Base-by-base conservation (phyloP, 2,888 invertebrate genomes). In the Aphodius granarius region DNA sequence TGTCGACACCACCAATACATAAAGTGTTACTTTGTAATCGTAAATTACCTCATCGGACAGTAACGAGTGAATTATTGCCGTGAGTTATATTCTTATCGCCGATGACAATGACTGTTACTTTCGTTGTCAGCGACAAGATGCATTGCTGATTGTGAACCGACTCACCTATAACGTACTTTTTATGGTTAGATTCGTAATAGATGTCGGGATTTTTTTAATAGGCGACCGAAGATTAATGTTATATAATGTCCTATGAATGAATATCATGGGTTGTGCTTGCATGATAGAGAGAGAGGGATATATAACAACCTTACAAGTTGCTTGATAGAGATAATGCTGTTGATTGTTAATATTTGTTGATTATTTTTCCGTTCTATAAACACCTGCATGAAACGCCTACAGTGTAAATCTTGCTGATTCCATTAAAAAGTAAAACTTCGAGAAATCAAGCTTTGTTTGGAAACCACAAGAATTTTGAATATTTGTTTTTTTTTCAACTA, bases 111-210 rank as follows among this genome's bases (percentile, higher is more conserved):
- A 68, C n/a, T 20, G 21, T 68, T 68, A 68, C 21, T 22, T 68
- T 22, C 68, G 68, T 68, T 68, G 68, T 68, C 68, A 68, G 68
- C 68, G 68, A 21, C 68, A 22, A 68, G 68, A 68, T 68, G 68
- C 68, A 68, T 68, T 22, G 68, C 68, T 43, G 43, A 43, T 43
- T 43, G 43, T 43, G 43, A 43, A 0, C 43, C 43, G 43, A 13
- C 43, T 43, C 43, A 9, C 43, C 43, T n/a, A n/a, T 43, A 43
- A 43, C 43, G 43, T 43, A 1, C 43, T 43, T 43, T 43, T 43
- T 43, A 43, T 43, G 43, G 43, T 43, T 43, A 43, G 43, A 43
- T 43, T 43, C 43, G 43, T 43, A 43, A 43, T 43, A 43, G 43
- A 43, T 13, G 43, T 0, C 43, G 43, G 43, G 43, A 43, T 43